phyloP scores from a whole-genome alignment of 2,888 invertebrate species.

The Seladonia tumulorum region DNA sequence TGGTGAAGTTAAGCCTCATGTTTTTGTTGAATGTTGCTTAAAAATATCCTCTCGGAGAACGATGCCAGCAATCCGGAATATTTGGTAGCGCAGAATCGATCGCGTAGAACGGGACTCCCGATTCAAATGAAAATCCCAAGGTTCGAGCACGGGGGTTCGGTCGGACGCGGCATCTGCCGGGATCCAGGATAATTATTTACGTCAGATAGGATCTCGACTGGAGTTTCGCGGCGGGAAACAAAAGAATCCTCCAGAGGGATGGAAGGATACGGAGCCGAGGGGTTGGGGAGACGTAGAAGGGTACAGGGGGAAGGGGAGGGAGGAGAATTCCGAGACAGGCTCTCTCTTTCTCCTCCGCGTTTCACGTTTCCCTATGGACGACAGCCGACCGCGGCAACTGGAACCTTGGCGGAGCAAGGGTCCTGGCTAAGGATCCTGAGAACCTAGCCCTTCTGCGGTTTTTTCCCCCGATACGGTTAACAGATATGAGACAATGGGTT shows the following conservation, averaged over 20 bases:
- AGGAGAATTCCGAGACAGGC: slow-evolving; percentile 57
- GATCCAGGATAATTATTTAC: slow-evolving; percentile 83
- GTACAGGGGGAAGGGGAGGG: slow-evolving; percentile 38
- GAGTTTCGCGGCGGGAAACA: slow-evolving; percentile 76
- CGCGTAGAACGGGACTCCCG: slow-evolving; percentile 48
- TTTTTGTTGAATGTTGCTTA: too few species aligned
- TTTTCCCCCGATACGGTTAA: slow-evolving; percentile 54
- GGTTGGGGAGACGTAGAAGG: slow-evolving; percentile 45
- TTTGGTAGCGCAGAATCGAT: slow-evolving; percentile 55
- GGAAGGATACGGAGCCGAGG: slow-evolving; percentile 48
- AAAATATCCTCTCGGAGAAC: slow-evolving; percentile 6
- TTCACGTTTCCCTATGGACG: slow-evolving; percentile 65
- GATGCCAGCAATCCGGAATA: slow-evolving; percentile 55
- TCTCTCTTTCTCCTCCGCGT: slow-evolving; percentile 35
- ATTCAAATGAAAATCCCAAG: slow-evolving; percentile 73
- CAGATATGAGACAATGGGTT: slow-evolving; percentile 55
- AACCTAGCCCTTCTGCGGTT: slow-evolving; percentile 53
- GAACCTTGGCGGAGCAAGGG: slow-evolving; percentile 45
- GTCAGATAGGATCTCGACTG: slow-evolving; percentile 82
- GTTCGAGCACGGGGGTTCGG: slow-evolving; percentile 18
- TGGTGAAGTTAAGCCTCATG: too few species aligned
- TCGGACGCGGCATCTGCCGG: slow-evolving; percentile 72
- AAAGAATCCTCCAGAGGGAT: slow-evolving; percentile 76
- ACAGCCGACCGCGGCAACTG: slow-evolving; percentile 46
- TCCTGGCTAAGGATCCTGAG: slow-evolving; percentile 60